Conservation (phyloP, 1,140 invertebrate species). For the Lepidostoma basale region DNA sequence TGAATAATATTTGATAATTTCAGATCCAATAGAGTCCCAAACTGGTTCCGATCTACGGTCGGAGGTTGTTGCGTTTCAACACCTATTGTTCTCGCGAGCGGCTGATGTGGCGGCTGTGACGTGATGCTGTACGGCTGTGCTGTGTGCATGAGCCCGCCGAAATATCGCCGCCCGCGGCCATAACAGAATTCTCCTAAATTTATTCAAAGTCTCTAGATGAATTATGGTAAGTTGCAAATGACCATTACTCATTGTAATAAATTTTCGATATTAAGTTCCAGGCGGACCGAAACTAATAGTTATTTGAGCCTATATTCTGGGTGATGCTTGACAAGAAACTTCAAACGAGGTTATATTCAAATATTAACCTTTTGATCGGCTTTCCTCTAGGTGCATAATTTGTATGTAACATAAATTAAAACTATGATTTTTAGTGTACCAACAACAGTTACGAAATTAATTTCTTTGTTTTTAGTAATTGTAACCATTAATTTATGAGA, state of each 20-base stretch:
- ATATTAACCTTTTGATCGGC: no score
- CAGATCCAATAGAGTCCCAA: not conserved
- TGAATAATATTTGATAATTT: constrained; percentile 10
- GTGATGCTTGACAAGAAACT: not conserved
- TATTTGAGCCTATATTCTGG: not conserved
- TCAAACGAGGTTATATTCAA: not conserved
- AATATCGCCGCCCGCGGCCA: constrained; percentile 1
- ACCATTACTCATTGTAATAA: constrained; percentile 14
- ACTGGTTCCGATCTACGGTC: constrained; percentile 8
- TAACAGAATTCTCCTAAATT: constrained; percentile 15
- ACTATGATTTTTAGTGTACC: not conserved
- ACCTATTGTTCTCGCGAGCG: constrained; percentile 11
- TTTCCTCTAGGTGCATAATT: not conserved
- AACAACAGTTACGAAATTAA: no score
- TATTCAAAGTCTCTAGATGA: constrained; percentile 10
- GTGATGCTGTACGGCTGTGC: not conserved
- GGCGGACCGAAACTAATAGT: not conserved
- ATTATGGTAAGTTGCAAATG: constrained; percentile 21
- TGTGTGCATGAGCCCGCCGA: not conserved
- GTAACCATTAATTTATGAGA: no score
- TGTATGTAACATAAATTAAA: not conserved
- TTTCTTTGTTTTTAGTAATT: no score
- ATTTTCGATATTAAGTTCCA: constrained; percentile 4
- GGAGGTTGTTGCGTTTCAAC: constrained; percentile 10
- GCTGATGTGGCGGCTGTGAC: not conserved